Evolutionary conservation across 2,797 vertebrate species (phyloP), one percentile per base, ranked within the genome.

Genomic region (Chaetodon trifasciatus): DNA sequence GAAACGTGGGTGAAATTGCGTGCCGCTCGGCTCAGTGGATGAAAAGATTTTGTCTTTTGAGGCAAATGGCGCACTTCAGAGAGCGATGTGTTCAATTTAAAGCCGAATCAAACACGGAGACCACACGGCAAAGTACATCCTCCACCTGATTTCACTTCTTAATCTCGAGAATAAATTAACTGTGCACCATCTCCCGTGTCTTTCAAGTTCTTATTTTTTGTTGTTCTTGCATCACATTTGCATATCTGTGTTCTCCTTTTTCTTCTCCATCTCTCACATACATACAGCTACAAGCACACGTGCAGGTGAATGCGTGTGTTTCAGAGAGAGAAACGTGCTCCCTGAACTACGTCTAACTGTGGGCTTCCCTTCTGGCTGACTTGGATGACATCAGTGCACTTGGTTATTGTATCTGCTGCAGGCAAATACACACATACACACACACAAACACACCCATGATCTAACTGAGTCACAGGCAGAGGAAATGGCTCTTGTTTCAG

Each of bases 361-460:
- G 76, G 78, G 74, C 60, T 76, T 78, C 72, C 81, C 82, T 79
- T 42, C 71, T 76, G 79, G 70, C 65, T 70, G 24, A 64, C 70
- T 56, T 47, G 68, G 76, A 91, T 81, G 80, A 88, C 74, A 84
- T 87, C 76, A 74, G 60, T 56, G 74, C 17, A 13, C 76, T 81
- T 76, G 68, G 85, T 83, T 78, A 60, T 78, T 81, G 77, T 84
- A 64, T 9, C 66, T 53, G 64, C 83, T 88, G 62, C 49, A 65
- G 83, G 76, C 74, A 23, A 61, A 19, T 52, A 24, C 66, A 55
- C 15, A 49, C 44, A 19, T 47, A 19, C 65, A 55, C 44, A 57
- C 62, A 70, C 42, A 63, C 44, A 37, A 15, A n/a, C 39, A 62
- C 50, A 32, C 28, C 28, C 28, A 66, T 58, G 42, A 53, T 55